phyloP scores from a whole-genome alignment of 1,140 invertebrate species.

The Solenopsis invicta region DNA sequence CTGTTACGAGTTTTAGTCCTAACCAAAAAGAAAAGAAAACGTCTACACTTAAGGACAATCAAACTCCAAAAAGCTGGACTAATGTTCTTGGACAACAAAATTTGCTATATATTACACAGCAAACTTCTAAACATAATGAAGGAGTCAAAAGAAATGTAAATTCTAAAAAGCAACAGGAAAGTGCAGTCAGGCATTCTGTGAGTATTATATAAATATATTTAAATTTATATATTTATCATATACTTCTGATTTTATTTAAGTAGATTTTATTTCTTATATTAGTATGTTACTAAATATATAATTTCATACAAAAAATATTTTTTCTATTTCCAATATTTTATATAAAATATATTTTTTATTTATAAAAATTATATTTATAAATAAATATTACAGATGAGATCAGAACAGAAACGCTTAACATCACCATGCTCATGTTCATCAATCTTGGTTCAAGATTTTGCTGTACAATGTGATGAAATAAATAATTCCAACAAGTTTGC shows the following conservation, averaged over 20 bases:
- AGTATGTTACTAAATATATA: slow-evolving; percentile 64
- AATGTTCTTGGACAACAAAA: slow-evolving; percentile 72
- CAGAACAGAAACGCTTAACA: slow-evolving; percentile 51
- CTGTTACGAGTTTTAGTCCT: slow-evolving; percentile 57
- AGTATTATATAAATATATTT: slow-evolving; percentile 12
- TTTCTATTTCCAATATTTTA: background rate
- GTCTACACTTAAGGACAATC: slow-evolving; percentile 1
- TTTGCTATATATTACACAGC: slow-evolving; percentile 66
- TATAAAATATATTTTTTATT: too few species aligned
- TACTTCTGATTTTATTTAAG: slow-evolving; percentile 2
- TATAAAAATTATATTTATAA: too few species aligned
- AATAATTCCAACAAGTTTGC: slow-evolving; percentile 66
- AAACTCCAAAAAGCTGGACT: slow-evolving; percentile 69
- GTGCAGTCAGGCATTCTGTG: slow-evolving; percentile 13
- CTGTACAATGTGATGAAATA: slow-evolving; percentile 72
- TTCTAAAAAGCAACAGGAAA: slow-evolving; percentile 51
- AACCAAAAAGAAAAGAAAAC: slow-evolving; percentile 69
- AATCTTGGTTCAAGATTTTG: slow-evolving; percentile 73
- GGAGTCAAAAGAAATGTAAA: slow-evolving; percentile 49
- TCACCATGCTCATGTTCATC: slow-evolving; percentile 49
- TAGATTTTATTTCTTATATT: slow-evolving; percentile 32
- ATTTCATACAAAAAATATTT: slow-evolving; percentile 58
- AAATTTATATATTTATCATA: background rate
- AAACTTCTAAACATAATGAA: slow-evolving; percentile 46
- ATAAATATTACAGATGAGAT: slow-evolving; percentile 46